A percentile compares a stretch with the other conserved stretches of the same genome.
Evolutionary conservation across 2,888 invertebrate species (phyloP).

Genomic region (Xestia ashworthii): DNA sequence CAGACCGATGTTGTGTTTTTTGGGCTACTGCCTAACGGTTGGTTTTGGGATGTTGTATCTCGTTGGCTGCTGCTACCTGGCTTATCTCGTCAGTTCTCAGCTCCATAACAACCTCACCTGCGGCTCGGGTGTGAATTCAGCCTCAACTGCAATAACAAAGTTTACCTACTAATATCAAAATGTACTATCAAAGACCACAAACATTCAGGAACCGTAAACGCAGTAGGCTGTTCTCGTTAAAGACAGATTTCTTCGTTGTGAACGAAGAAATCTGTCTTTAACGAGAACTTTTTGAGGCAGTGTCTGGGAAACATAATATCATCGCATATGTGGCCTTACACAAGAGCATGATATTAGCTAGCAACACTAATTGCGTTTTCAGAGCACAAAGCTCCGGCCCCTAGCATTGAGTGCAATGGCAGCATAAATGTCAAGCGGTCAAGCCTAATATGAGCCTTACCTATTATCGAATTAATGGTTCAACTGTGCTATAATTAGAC

Average conservation of each 20-base stretch:
- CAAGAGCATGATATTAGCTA: constrained; percentile 13
- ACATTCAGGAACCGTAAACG: background rate
- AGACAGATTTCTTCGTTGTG: background rate
- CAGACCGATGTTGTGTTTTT: background rate
- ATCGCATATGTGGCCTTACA: background rate
- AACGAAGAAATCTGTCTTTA: no score
- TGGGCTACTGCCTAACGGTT: background rate
- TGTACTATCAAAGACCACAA: background rate
- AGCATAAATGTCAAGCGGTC: constrained; percentile 24
- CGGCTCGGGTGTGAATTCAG: no score
- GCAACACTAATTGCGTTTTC: constrained; percentile 49
- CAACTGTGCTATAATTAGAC: background rate
- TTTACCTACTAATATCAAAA: no score
- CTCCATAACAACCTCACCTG: no score
- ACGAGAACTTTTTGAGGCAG: no score
- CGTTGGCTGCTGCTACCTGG: no score
- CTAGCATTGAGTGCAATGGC: constrained; percentile 33
- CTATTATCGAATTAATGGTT: constrained; percentile 5
- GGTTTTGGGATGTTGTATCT: background rate
- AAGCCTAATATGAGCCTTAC: background rate
- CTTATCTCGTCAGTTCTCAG: no score
- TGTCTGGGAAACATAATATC: background rate
- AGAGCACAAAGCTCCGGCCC: constrained; percentile 39
- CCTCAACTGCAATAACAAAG: no score
- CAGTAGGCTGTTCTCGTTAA: background rate